These are phyloP conservation scores for Camponotus pennsylvanicus DNA, from an alignment of 1,140 invertebrate species.

Conservation along the genomic window DNA sequence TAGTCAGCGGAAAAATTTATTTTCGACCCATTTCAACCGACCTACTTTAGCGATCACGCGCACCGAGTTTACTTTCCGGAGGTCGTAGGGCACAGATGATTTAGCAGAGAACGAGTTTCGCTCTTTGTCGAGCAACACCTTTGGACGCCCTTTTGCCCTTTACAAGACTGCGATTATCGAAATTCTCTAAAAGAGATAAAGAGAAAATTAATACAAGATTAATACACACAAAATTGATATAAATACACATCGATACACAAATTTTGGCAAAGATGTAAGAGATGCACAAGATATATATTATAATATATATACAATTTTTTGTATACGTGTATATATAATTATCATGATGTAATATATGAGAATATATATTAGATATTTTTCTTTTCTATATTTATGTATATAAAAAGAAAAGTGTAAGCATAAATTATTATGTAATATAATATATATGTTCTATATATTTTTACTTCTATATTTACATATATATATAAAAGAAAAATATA, in stretches of 20 bases:
- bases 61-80: conserved; percentile 34
- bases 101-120: conserved; percentile 8
- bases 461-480: neutral
- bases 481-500: neutral
- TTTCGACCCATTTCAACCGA: conserved; percentile 57
- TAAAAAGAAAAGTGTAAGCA: no score
- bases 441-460: neutral
- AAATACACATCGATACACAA: neutral
- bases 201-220: neutral
- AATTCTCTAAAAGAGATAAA: neutral
- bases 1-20: conserved; percentile 52
- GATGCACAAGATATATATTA: neutral
- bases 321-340: neutral
- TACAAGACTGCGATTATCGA: neutral
- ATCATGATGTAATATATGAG: no score
- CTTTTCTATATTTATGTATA: no score
- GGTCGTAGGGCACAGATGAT: conserved; percentile 38
- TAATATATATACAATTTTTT: neutral
- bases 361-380: no score
- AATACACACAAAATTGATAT: neutral
- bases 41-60: conserved; percentile 28
- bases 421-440: neutral
- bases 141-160: neutral
- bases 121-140: conserved; percentile 6
- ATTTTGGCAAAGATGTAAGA: neutral